These are phyloP conservation scores for Zeus faber DNA, from an alignment of 2,113 vertebrate species.

Conservation along the genomic window DNA sequence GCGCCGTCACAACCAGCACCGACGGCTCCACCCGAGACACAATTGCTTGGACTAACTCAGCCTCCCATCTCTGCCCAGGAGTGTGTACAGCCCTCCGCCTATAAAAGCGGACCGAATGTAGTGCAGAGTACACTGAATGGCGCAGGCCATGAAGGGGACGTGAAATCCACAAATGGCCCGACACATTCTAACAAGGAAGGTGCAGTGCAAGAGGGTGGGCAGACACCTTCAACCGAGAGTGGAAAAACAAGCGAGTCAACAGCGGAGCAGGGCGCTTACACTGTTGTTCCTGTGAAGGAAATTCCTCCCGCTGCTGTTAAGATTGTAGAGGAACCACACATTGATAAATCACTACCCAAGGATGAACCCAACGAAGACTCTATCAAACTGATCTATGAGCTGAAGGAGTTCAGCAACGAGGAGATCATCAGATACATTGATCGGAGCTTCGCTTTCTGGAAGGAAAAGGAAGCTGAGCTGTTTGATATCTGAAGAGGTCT, in stretches of 20 bases:
- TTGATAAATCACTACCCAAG: constrained; percentile 26
- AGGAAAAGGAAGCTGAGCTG: constrained; percentile 92
- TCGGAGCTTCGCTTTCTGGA: constrained; percentile 97
- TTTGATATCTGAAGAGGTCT: constrained; percentile 81
- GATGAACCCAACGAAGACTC: constrained; percentile 65
- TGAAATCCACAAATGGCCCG: constrained; percentile 23
- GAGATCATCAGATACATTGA: constrained; percentile 95
- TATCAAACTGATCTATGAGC: constrained; percentile 83
- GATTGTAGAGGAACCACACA: constrained; percentile 29
- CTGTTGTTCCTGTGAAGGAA: constrained; percentile 28
- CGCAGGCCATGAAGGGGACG: constrained; percentile 3
- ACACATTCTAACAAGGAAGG: constrained; percentile 24
- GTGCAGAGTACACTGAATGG: constrained; percentile 7
- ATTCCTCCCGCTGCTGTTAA: constrained; percentile 26
- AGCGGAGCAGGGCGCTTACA: constrained; percentile 7
- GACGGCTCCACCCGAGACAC: neutral
- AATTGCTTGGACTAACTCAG: neutral
- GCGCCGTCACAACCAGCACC: constrained; percentile 7
- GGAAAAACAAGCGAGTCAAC: constrained; percentile 11
- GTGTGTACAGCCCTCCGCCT: neutral
- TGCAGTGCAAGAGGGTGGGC: constrained; percentile 18
- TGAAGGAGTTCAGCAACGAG: constrained; percentile 93
- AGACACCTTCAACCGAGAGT: neutral
- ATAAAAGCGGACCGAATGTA: constrained; percentile 8
- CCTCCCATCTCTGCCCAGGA: constrained; percentile 17